Conservation (phyloP, 2,888 invertebrate species). For the Athalia cordata region DNA sequence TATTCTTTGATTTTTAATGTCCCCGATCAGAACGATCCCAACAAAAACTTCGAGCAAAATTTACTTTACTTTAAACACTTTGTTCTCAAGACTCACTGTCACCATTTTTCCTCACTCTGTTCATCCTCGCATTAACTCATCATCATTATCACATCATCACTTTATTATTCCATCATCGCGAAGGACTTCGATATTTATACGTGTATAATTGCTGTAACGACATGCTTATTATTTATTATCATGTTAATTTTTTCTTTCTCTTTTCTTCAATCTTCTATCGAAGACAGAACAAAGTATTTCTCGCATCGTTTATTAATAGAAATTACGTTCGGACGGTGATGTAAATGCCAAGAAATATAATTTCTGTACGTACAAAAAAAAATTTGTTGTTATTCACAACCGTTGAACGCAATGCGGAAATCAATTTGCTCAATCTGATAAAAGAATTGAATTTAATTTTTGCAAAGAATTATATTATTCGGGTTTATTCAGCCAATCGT, state of each 20-base stretch:
- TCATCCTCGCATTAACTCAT: constrained; percentile 12
- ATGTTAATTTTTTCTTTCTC: background rate
- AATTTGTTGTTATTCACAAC: too few species aligned
- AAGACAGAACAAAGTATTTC: constrained; percentile 7
- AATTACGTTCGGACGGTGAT: constrained; percentile 15
- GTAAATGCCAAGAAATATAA: background rate
- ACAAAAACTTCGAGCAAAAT: background rate
- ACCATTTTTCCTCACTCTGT: constrained; percentile 7
- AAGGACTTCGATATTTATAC: too few species aligned
- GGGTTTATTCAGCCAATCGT: too few species aligned
- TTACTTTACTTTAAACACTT: constrained; percentile 43
- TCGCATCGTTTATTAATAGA: background rate
- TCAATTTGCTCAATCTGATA: too few species aligned
- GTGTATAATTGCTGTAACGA: too few species aligned
- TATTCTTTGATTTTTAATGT: constrained; percentile 31
- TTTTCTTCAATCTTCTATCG: background rate
- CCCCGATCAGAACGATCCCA: background rate
- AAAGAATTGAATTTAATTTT: too few species aligned
- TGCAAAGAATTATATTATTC: too few species aligned
- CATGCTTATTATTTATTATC: too few species aligned
- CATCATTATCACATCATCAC: background rate
- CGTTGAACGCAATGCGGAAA: too few species aligned
- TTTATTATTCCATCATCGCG: background rate
- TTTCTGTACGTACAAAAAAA: too few species aligned
- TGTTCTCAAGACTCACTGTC: constrained; percentile 35